Evolutionary conservation across 1,140 invertebrate species (phyloP).

Genomic region (Meloidogyne chitwoodi): DNA sequence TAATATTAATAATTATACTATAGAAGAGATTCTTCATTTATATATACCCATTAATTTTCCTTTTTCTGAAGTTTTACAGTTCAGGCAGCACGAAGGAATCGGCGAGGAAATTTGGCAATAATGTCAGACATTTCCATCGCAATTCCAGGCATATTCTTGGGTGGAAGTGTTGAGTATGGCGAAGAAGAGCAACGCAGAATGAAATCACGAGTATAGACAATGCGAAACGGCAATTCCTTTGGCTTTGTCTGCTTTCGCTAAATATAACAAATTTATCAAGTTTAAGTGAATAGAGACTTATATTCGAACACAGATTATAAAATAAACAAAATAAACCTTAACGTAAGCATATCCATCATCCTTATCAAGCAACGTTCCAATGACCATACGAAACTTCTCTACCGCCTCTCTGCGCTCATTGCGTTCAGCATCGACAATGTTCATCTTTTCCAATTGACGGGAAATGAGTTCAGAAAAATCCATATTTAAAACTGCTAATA

Average conservation of each 20-base stretch:
- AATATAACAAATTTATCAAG: neutral
- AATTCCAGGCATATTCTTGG: slow-evolving; percentile 13
- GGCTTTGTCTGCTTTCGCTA: neutral
- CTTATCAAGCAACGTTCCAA: neutral
- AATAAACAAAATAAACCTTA: neutral
- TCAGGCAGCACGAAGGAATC: neutral
- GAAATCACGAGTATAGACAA: slow-evolving; percentile 15
- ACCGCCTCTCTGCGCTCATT: neutral
- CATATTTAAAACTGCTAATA: neutral
- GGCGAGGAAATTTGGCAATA: slow-evolving; percentile 1
- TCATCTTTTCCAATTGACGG: neutral
- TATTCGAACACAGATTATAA: too few species aligned
- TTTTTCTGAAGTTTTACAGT: neutral
- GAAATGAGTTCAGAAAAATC: neutral
- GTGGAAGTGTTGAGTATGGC: slow-evolving; percentile 8
- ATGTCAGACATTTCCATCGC: slow-evolving; percentile 5
- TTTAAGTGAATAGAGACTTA: too few species aligned
- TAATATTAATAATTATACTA: too few species aligned
- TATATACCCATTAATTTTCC: neutral
- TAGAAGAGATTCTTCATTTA: neutral
- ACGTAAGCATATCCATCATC: neutral
- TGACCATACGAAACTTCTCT: neutral
- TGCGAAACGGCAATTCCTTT: neutral
- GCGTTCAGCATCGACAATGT: neutral
- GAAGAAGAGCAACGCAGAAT: neutral